Evolutionary conservation across 1,140 invertebrate species (phyloP).

Genomic region (Cataglyphis hispanica): DNA sequence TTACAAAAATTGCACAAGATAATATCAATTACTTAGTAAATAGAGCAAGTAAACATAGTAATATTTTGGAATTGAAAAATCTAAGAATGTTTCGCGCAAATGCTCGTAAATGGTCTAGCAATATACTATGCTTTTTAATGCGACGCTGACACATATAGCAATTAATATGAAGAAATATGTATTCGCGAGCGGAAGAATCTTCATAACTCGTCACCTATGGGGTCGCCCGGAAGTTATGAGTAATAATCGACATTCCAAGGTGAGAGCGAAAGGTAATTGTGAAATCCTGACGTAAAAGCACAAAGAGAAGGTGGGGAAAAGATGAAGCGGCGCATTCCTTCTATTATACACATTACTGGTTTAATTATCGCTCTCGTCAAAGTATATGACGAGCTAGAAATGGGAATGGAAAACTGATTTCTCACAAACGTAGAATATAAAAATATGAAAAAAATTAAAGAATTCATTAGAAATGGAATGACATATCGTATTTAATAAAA

Average conservation of each 20-base stretch:
- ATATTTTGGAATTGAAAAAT: background rate
- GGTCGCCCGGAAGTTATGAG: slow-evolving; percentile 40
- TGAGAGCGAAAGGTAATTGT: slow-evolving; percentile 53
- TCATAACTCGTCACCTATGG: slow-evolving; percentile 58
- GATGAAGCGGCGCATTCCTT: slow-evolving; percentile 55
- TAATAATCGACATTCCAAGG: slow-evolving; percentile 63
- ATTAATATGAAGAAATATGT: slow-evolving; percentile 58
- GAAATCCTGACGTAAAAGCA: slow-evolving; percentile 51
- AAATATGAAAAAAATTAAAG: slow-evolving; percentile 2
- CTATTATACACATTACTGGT: slow-evolving; percentile 31
- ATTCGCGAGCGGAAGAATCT: slow-evolving; percentile 51
- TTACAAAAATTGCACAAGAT: background rate
- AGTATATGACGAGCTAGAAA: background rate
- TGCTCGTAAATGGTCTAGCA: background rate
- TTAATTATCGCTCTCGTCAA: slow-evolving; percentile 46
- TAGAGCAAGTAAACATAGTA: background rate
- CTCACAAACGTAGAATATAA: background rate
- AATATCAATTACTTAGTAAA: background rate
- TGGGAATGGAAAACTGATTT: background rate
- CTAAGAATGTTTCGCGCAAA: background rate
- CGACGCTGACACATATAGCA: slow-evolving; percentile 14
- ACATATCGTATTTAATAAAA: background rate
- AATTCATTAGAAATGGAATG: background rate
- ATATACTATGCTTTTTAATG: slow-evolving; percentile 11
- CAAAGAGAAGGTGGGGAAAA: slow-evolving; percentile 47